These are phyloP conservation scores for Palythoa grandiflora DNA, from an alignment of 92 coral and sea anemone genomes.

Conservation along the genomic window DNA sequence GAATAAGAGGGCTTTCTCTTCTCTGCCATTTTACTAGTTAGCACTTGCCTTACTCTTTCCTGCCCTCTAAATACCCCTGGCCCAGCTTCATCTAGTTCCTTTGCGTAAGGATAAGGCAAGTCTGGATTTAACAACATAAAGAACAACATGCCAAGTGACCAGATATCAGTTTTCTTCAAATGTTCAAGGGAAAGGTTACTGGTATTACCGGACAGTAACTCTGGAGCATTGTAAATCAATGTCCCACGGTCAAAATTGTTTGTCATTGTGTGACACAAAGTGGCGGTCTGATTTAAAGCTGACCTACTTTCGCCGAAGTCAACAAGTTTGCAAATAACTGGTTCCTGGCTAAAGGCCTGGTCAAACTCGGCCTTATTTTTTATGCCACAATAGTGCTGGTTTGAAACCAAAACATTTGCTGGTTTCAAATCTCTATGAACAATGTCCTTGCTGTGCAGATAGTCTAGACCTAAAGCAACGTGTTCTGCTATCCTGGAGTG, in stretches of 20 bases:
- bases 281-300: constrained; percentile 50
- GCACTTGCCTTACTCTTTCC: constrained; percentile 21
- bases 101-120: constrained; percentile 29
- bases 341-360: constrained; percentile 8
- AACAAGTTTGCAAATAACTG: constrained; percentile 51
- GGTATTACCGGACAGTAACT: constrained; percentile 14
- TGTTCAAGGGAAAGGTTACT: constrained; percentile 38
- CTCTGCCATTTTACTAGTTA: not conserved
- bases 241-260: constrained; percentile 57
- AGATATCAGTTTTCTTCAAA: constrained; percentile 41
- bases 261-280: constrained; percentile 52
- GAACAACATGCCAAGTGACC: constrained; percentile 49
- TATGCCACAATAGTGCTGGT: constrained; percentile 57
- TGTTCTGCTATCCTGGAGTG: constrained; percentile 57
- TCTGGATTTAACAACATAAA: constrained; percentile 45
- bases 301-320: constrained; percentile 62
- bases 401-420: constrained; percentile 61
- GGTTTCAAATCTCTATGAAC: constrained; percentile 69
- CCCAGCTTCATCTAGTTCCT: constrained; percentile 10
- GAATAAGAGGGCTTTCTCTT: constrained; percentile 40
- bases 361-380: constrained; percentile 16
- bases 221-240: constrained; percentile 62
- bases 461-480: constrained; percentile 45
- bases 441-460: constrained; percentile 40
- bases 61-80: not conserved